A percentile compares a stretch with the other conserved stretches of the same genome.
phyloP scores from a whole-genome alignment of 1,140 invertebrate species.

The Cotesia glomerata region DNA sequence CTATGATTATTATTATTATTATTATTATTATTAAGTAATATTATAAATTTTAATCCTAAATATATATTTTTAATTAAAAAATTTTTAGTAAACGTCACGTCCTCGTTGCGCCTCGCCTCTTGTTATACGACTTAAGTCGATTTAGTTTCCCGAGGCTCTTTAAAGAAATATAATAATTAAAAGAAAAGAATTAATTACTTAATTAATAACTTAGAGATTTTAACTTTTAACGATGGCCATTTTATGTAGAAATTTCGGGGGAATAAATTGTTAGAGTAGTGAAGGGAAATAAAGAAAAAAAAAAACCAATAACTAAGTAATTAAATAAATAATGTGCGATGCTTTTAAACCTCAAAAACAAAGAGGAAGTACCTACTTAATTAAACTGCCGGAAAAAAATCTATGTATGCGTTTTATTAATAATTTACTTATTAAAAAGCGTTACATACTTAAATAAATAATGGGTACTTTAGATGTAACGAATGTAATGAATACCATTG shows the following conservation, averaged over 20 bases:
- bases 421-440: not conserved
- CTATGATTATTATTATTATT: slow-evolving; percentile 1
- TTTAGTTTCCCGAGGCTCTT: slow-evolving; percentile 30
- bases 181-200: slow-evolving; percentile 6
- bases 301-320: not conserved
- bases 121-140: slow-evolving; percentile 27
- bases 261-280: not conserved
- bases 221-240: slow-evolving; percentile 32
- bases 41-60: not conserved
- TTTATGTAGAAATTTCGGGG: slow-evolving; percentile 9
- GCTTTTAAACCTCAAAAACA: not conserved
- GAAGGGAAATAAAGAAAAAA: slow-evolving; percentile 2
- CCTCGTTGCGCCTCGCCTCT: slow-evolving; percentile 33
- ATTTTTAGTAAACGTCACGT: slow-evolving; percentile 31
- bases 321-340: not conserved
- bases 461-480: not conserved
- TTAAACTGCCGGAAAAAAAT: slow-evolving; percentile 23
- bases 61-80: not conserved
- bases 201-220: slow-evolving; percentile 28
- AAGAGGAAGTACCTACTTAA: slow-evolving; percentile 23
- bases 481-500: slow-evolving; percentile 18
- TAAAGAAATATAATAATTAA: slow-evolving; percentile 5
- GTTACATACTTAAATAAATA: not conserved
- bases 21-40: no score
- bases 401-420: slow-evolving; percentile 14